Conservation (phyloP, 2,113 vertebrate genomes). For the Hippocampus zosterae region DNA sequence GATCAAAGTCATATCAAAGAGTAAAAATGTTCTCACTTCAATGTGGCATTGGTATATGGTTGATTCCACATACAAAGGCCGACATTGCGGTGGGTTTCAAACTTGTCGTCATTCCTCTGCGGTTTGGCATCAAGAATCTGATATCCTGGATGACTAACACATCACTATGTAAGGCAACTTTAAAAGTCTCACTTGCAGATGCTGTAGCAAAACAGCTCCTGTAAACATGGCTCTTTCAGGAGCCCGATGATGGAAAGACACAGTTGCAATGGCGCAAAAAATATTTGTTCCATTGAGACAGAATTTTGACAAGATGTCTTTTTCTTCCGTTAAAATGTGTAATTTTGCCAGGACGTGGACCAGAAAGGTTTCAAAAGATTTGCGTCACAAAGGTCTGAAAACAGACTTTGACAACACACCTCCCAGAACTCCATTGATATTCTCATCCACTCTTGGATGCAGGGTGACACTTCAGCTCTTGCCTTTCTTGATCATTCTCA, state of each 20-base stretch:
- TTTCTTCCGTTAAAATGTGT: slow-evolving; percentile 21
- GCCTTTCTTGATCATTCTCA: slow-evolving; percentile 43
- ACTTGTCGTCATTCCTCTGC: slow-evolving; percentile 42
- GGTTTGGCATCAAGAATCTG: slow-evolving; percentile 64
- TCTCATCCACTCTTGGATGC: slow-evolving; percentile 38
- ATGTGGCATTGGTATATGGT: slow-evolving; percentile 11
- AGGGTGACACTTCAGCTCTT: slow-evolving; percentile 26
- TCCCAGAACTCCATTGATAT: slow-evolving; percentile 58
- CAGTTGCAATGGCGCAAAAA: slow-evolving; percentile 42
- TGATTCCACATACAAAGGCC: slow-evolving; percentile 14
- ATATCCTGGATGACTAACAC: slow-evolving; percentile 33
- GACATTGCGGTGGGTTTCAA: slow-evolving; percentile 16
- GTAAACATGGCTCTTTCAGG: slow-evolving; percentile 28
- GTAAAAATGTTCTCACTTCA: slow-evolving; percentile 35
- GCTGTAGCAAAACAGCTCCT: slow-evolving; percentile 25
- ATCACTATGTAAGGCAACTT: slow-evolving; percentile 32
- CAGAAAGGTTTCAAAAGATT: slow-evolving; percentile 44
- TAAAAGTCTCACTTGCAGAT: slow-evolving; percentile 46
- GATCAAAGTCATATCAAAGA: slow-evolving; percentile 26
- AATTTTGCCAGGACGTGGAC: slow-evolving; percentile 37
- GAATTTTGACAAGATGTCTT: slow-evolving; percentile 36
- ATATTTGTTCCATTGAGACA: slow-evolving; percentile 32
- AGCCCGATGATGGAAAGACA: slow-evolving; percentile 32
- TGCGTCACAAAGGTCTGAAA: slow-evolving; percentile 37
- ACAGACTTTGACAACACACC: slow-evolving; percentile 34